These are phyloP conservation scores for Acrobasis suavella DNA, from an alignment of 2,888 invertebrate genomes.

Conservation along the genomic window DNA sequence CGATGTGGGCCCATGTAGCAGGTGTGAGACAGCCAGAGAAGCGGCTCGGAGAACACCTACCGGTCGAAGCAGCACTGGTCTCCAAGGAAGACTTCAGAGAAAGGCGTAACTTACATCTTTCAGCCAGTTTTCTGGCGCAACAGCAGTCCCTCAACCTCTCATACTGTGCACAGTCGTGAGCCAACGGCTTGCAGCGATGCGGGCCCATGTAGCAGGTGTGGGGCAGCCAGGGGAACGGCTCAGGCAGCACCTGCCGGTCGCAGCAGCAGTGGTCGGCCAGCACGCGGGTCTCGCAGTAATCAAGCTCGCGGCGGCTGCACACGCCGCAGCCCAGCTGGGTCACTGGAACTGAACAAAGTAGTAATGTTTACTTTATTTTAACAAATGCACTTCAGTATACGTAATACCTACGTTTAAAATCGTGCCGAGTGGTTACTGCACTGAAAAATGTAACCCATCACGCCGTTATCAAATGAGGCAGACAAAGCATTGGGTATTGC, in stretches of 20 bases:
- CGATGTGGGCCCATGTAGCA: constrained; percentile 84
- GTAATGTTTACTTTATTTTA: not conserved
- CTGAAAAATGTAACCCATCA: too few relatives aligned
- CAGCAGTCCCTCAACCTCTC: constrained; percentile 85
- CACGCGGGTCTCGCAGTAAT: constrained; percentile 84
- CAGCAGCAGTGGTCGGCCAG: constrained; percentile 80
- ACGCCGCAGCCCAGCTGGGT: constrained; percentile 81
- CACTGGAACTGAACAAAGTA: constrained; percentile 47
- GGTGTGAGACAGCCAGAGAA: constrained; percentile 86
- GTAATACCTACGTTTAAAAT: too few relatives aligned
- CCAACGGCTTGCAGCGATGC: constrained; percentile 82
- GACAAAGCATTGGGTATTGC: too few relatives aligned
- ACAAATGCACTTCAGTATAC: too few relatives aligned
- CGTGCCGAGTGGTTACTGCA: too few relatives aligned
- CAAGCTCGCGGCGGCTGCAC: constrained; percentile 83
- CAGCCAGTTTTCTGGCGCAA: constrained; percentile 83
- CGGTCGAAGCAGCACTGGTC: constrained; percentile 82
- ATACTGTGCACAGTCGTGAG: constrained; percentile 84
- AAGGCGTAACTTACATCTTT: constrained; percentile 79
- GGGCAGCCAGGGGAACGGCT: constrained; percentile 85
- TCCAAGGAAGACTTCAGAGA: not conserved
- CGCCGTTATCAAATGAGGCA: too few relatives aligned
- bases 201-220: constrained; percentile 86
- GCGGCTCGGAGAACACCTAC: constrained; percentile 83
- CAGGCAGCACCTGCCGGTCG: constrained; percentile 82